Percentiles rank a stretch among this genome's conserved stretches.
phyloP scores from a whole-genome alignment of 2,797 vertebrate species.

The Spondyliosoma cantharus region DNA sequence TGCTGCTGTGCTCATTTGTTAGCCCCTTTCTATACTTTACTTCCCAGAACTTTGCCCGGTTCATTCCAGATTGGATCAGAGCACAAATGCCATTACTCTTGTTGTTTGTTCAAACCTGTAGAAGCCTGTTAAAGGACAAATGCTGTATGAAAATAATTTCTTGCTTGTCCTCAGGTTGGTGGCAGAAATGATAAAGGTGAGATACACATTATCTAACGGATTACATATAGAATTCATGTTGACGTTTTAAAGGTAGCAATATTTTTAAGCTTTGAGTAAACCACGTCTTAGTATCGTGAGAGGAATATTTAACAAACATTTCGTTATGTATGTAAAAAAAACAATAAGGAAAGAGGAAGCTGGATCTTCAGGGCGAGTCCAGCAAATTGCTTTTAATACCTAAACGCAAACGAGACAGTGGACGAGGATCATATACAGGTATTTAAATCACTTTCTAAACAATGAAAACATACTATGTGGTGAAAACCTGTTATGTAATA shows the following conservation, averaged over 20 bases:
- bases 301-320: not conserved
- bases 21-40: not conserved
- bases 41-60: too few relatives aligned
- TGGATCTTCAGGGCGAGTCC: rapidly evolving
- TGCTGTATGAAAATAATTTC: too few relatives aligned
- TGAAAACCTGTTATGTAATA: not conserved
- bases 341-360: slow-evolving; percentile 30
- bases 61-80: not conserved
- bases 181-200: slow-evolving; percentile 27
- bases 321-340: not conserved
- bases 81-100: not conserved
- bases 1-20: not conserved
- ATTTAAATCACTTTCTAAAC: not conserved
- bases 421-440: not conserved
- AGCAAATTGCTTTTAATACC: not conserved
- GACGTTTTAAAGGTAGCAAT: too few relatives aligned
- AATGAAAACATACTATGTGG: not conserved
- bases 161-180: slow-evolving; percentile 29
- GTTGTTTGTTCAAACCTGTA: not conserved
- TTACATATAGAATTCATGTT: not conserved
- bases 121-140: too few relatives aligned
- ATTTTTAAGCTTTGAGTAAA: too few relatives aligned
- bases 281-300: not conserved
- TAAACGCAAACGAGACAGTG: not conserved
- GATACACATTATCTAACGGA: not conserved